Evolutionary conservation across 2,113 vertebrate genomes (phyloP), one percentile per base, ranked within the genome.

Genomic region (Microcebus murinus): DNA sequence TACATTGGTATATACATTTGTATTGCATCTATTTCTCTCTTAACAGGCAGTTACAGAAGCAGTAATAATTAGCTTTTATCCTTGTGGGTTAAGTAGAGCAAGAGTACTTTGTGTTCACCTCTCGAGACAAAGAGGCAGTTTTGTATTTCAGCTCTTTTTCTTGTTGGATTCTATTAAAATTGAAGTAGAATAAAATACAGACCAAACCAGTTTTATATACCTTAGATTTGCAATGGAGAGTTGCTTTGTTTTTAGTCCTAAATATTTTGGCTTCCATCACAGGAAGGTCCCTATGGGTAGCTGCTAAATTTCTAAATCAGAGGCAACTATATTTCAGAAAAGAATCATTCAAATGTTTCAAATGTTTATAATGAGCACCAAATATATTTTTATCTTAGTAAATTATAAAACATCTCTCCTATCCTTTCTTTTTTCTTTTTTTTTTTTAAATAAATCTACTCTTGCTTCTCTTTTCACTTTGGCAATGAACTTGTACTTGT

Each of bases 251-350:
- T 91, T 87, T 70, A 76, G 79, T 42, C 48, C 71, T 90, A 94
- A 95, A 91, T 83, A 87, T 57, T 83, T 95, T 77, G 20, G 42
- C 73, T 63, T 94, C 65, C 25, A 89, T 70, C 52, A 87, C 3
- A 88, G 13, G 45, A 79, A 95, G 39, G 39, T 96, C 36, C 68
- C 77, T 87, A 21, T 15, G 25, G 82, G 21, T 57, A 95, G 50
- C 29, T 86, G 73, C 73, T 93, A 84, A 96, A 91, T 87, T 97
- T 59, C 65, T 71, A 97, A 93, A 91, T 17, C 91, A 93, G 63
- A 76, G 90, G n/a, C 50, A 96, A 80, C 15, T 61, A 10, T 36
- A 81, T 61, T 90, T 95, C 45, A 93, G 65, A 67, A 74, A 87
- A 83, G 12, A 74, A 76, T 45, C 12, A 74, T 21, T 80, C 85